Evolutionary conservation across 2,113 vertebrate genomes (phyloP).

Genomic region (Corythornis madagascariensis): DNA sequence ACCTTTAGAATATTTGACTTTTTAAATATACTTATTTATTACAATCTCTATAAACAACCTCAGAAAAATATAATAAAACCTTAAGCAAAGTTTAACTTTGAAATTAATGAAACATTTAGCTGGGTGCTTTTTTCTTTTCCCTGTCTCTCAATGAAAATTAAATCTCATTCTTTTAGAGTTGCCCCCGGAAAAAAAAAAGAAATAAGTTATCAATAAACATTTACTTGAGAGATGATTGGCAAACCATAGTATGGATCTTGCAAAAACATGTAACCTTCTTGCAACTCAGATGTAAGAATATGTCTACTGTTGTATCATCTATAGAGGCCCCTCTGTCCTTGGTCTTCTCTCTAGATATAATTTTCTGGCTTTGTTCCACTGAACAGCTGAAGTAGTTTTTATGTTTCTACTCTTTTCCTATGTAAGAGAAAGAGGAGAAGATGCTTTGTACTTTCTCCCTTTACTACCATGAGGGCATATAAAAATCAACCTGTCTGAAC

Average conservation of each 20-base stretch:
- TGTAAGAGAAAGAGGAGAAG: background rate
- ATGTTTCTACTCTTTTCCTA: background rate
- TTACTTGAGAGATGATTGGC: background rate
- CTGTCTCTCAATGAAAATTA: background rate
- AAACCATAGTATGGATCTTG: background rate
- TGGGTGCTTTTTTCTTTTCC: background rate
- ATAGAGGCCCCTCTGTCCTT: background rate
- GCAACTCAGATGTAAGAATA: background rate
- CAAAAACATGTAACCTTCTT: background rate
- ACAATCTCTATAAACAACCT: background rate
- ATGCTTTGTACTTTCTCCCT: background rate
- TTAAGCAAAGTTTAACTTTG: background rate
- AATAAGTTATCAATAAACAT: background rate
- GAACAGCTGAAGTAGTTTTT: background rate
- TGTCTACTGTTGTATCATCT: background rate
- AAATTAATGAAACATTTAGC: background rate
- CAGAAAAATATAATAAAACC: background rate
- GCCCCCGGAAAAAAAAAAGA: background rate
- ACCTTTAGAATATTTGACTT: background rate
- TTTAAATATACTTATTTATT: background rate
- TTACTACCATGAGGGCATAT: background rate
- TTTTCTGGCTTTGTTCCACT: background rate
- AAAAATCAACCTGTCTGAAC: constrained; percentile 42
- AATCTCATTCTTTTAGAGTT: background rate
- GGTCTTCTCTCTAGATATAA: background rate